A percentile compares a stretch with the other conserved stretches of the same genome.
Evolutionary conservation across 2,797 vertebrate species (phyloP).

Genomic region (Limnodromus scolopaceus): DNA sequence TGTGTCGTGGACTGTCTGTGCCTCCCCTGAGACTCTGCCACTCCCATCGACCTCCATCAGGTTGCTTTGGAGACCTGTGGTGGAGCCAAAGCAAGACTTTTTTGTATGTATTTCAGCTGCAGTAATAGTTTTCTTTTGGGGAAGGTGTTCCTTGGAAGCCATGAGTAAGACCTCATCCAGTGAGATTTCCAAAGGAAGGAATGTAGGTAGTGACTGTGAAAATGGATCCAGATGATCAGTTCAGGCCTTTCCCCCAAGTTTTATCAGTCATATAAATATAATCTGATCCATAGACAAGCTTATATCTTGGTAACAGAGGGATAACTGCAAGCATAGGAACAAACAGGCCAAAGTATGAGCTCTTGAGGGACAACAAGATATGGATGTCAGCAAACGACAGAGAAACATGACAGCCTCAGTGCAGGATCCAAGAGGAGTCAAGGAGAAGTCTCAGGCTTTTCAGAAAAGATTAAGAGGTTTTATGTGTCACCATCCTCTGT

Average conservation of each 20-base stretch:
- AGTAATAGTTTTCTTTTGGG: background rate
- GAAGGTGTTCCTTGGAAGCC: background rate
- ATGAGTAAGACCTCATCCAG: rapidly evolving
- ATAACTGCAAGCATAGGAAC: background rate
- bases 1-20: background rate
- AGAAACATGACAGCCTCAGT: background rate
- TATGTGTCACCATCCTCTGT: background rate
- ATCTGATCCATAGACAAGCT: background rate
- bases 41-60: background rate
- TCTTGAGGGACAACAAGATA: background rate
- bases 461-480: background rate
- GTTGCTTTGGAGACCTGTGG: background rate
- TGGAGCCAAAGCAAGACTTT: background rate
- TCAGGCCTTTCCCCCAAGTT: background rate
- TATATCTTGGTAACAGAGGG: background rate
- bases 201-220: rapidly evolving
- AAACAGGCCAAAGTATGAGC: background rate
- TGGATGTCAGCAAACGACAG: background rate
- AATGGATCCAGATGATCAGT: background rate
- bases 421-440: background rate
- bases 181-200: background rate
- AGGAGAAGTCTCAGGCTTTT: background rate
- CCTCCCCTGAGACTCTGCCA: background rate
- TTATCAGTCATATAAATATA: background rate
- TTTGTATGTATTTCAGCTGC: background rate